Evolutionary conservation across 2,113 vertebrate species (phyloP).

Genomic region (Aegypius monachus): DNA sequence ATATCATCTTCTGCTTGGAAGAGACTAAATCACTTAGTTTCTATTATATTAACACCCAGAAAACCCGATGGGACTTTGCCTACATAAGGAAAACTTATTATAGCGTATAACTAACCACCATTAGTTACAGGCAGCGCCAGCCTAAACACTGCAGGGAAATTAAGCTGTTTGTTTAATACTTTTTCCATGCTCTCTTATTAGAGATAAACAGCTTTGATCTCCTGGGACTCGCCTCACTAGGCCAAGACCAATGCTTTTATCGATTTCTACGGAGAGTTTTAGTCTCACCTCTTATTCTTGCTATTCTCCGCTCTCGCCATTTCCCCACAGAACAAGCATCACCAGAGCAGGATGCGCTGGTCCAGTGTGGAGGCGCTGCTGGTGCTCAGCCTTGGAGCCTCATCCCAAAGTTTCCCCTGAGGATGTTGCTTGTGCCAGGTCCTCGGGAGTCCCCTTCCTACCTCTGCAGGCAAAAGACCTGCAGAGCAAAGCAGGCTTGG

Average conservation of each 20-base stretch:
- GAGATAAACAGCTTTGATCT: not conserved
- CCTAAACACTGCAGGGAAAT: not conserved
- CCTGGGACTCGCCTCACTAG: not conserved
- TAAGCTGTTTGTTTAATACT: not conserved
- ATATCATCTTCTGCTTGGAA: not conserved
- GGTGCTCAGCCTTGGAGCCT: not conserved
- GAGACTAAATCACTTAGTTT: not conserved
- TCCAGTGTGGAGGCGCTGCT: not conserved
- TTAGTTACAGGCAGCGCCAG: not conserved
- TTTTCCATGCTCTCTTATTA: not conserved
- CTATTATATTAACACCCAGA: not conserved
- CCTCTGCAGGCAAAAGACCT: not conserved
- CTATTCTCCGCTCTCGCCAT: accelerated
- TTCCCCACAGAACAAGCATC: not conserved
- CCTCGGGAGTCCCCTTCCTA: not conserved
- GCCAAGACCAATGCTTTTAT: not conserved
- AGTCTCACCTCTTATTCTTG: not conserved
- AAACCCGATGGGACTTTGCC: not conserved
- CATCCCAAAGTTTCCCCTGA: not conserved
- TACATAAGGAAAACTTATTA: not conserved
- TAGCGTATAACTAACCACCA: not conserved
- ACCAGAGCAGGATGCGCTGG: accelerated
- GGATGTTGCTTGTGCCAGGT: not conserved
- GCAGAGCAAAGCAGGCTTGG: not conserved
- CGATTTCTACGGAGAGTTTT: not conserved